Percentiles rank a stretch among this genome's conserved stretches.
Evolutionary conservation across 2,888 invertebrate genomes (phyloP).

Genomic region (Pristionchus arcanus): DNA sequence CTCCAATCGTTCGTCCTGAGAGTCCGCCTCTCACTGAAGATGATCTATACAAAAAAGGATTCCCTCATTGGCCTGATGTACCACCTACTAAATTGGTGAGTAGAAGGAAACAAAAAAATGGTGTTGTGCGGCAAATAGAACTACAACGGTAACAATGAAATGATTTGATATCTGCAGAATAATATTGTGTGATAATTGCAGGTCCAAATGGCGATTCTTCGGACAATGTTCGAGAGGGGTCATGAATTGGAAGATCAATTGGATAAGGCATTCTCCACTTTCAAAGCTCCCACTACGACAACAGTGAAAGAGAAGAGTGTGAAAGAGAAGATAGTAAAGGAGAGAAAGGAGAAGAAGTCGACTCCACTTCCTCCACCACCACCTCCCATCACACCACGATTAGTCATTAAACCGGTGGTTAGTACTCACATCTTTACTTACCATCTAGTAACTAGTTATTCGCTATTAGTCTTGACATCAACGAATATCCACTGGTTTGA

Average conservation of each 20-base stretch:
- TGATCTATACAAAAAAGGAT: not conserved
- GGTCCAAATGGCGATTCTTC: slow-evolving; percentile 51
- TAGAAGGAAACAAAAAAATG: not conserved
- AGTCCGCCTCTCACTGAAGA: not conserved
- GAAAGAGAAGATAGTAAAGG: not conserved
- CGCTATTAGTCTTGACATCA: no score
- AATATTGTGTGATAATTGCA: not conserved
- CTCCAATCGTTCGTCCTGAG: not conserved
- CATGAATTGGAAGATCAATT: not conserved
- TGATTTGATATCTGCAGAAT: no score
- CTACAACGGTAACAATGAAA: no score
- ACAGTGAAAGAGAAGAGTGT: not conserved
- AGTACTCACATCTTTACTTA: not conserved
- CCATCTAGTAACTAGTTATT: no score
- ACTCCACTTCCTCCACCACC: slow-evolving; percentile 1
- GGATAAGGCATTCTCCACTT: not conserved
- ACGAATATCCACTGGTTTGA: no score
- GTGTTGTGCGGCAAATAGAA: no score
- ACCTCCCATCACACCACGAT: not conserved
- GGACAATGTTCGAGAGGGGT: slow-evolving; percentile 4
- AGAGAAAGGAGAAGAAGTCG: not conserved
- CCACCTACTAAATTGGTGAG: slow-evolving; percentile 35
- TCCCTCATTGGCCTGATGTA: not conserved
- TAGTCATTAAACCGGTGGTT: slow-evolving; percentile 16
- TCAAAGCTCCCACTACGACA: not conserved